Base-by-base conservation (phyloP, 1,140 invertebrate genomes). In the Telenomus remus region DNA sequence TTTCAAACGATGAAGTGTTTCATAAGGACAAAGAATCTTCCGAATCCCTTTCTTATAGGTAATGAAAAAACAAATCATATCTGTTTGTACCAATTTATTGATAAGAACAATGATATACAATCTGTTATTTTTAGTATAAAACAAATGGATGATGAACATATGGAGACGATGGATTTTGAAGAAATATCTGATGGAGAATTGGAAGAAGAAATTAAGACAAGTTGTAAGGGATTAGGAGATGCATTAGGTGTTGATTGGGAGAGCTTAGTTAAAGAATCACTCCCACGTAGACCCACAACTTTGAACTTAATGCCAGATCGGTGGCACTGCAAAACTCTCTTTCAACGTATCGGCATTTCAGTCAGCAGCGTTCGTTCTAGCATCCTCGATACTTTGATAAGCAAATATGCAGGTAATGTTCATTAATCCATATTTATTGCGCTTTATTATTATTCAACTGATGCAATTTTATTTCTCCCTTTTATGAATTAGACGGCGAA, bases 191-290 rank as follows among this genome's bases (percentile, higher is more conserved):
- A 96, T 86, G 94, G 95, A 61, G 95, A 96, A 83, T 85, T 95
- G 6, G 94, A 95, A 82, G 94, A 96, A 84, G 94, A 95, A 53
- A 83, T 88, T 47, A 88, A 88, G 76, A 88, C 90, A 0, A 87
- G 90, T 63, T 87, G 90, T 35, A 89, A 91, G 86, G 95, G 94
- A 59, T 91, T 96, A 59, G 94, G 95, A 11, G 95, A 96, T 87
- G 94, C 95, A 12, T 84, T 97, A 9, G 95, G 95, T n/a, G 95
- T 97, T 0, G 95, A 97, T 85, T 97, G 95, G 95, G 93, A 95
- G 27, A 95, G 95, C 85, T 87, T 97, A 9, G 93, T 96, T 0
- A 93, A 92, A 0, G 94, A 95, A 85, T 93, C 92, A 9, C 91
- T 91, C 33, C 89, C 91, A 4, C 90, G 90, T 6, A 79, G 85